Evolutionary conservation across 2,113 vertebrate species (phyloP), one percentile per base, ranked within the genome.

Genomic region (Gobius niger): DNA sequence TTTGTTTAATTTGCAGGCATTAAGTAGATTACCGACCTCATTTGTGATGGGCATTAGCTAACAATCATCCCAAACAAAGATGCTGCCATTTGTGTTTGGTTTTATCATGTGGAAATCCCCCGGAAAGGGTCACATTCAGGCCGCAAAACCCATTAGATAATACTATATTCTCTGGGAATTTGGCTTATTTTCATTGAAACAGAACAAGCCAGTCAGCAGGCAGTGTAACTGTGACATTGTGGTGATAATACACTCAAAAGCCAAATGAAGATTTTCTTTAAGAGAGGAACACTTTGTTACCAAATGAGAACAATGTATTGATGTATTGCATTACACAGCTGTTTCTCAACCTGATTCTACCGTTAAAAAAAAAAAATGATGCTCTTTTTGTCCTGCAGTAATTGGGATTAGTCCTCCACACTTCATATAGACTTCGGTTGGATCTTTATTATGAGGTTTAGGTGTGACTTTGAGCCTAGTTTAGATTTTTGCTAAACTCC

Each of bases 1-100:
- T 76, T 49, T 56, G 69, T 80, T 76, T 63, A 53, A 57, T 73
- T 61, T n/a, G 7, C 41, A 63, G 40, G 63, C 53, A 69, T 65
- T 78, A 84, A 86, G 80, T 86, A 85, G 87, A 89, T 90, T 90
- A 89, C 51, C 75, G 24, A 83, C 76, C 75, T 86, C 34, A 85
- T 89, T 85, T 85, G 68, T 64, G 73, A 80, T 84, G 75, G 80
- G 70, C 65, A 82, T 87, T 86, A 85, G 70, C 67, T 18, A 71
- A 78, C 63, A 84, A 73, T 63, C 68, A 82, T 85, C 73, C 72
- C 65, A 66, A 84, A 82, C 85, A 85, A 86, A 85, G 70, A 76
- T 70, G 64, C 62, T 0, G 5, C 77, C 69, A 70, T 84, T 85
- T 77, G 63, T 76, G 24, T 68, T 82, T 59, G 54, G 82, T 52